Evolutionary conservation across 2,888 invertebrate species (phyloP).

Genomic region (Biston betularia): DNA sequence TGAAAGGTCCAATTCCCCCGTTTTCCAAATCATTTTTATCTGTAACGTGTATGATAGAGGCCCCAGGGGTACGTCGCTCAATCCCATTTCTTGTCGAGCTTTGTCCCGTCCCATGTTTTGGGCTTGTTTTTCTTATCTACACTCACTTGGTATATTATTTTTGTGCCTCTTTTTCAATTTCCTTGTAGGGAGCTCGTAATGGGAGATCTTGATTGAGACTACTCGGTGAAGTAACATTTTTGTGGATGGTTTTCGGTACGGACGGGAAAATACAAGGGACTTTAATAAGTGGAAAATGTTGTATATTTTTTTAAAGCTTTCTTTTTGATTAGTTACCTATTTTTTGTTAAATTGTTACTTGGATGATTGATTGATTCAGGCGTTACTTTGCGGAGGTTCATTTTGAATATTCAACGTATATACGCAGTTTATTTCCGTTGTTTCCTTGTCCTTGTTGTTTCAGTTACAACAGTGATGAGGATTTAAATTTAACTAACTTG

Average conservation of each 20-base stretch:
- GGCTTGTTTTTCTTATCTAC: slow-evolving; percentile 52
- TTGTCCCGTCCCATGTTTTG: slow-evolving; percentile 47
- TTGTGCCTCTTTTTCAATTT: slow-evolving; percentile 52
- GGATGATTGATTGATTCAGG: too few species aligned
- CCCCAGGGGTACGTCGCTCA: slow-evolving; percentile 51
- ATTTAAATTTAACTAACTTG: too few species aligned
- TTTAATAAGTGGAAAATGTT: background rate
- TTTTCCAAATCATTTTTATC: slow-evolving; percentile 47
- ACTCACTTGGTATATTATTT: slow-evolving; percentile 48
- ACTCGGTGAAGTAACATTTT: slow-evolving; percentile 11
- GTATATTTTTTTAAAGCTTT: background rate
- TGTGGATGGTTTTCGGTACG: background rate
- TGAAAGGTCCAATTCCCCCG: slow-evolving; percentile 34
- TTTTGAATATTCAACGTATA: too few species aligned
- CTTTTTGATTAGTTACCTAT: too few species aligned
- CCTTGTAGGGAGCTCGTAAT: slow-evolving; percentile 33
- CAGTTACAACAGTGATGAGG: too few species aligned
- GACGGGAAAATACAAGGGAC: background rate
- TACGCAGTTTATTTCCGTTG: too few species aligned
- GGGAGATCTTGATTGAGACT: slow-evolving; percentile 33
- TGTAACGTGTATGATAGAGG: slow-evolving; percentile 46
- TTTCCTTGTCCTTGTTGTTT: too few species aligned
- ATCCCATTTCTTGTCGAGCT: slow-evolving; percentile 55
- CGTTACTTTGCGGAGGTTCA: too few species aligned
- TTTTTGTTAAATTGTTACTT: too few species aligned